Evolutionary conservation across 1,140 invertebrate species (phyloP).

Genomic region (Hydropsyche tenuis): DNA sequence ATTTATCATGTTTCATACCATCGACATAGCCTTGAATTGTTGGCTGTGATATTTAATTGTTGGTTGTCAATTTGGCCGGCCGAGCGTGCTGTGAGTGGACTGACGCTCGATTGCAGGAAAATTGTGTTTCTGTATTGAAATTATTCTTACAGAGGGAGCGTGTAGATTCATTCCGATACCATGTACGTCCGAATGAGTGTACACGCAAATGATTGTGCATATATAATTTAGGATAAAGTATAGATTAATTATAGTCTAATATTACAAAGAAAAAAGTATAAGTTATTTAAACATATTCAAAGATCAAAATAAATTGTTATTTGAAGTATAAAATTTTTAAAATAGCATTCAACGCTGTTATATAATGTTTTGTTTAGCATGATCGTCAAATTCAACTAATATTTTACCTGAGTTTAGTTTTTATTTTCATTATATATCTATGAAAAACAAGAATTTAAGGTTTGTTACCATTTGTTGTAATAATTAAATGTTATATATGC

Average conservation of each 20-base stretch:
- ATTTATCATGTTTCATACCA: slow-evolving; percentile 45
- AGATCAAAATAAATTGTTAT: not conserved
- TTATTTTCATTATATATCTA: slow-evolving; percentile 7
- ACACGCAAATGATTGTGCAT: not conserved
- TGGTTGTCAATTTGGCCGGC: slow-evolving; percentile 50
- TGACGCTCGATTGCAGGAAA: slow-evolving; percentile 44
- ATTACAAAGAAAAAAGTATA: slow-evolving; percentile 24
- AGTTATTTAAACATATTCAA: slow-evolving; percentile 2
- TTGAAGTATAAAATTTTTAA: slow-evolving; percentile 1
- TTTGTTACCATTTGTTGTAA: slow-evolving; percentile 44
- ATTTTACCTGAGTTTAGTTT: slow-evolving; percentile 11
- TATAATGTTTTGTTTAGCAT: slow-evolving; percentile 6
- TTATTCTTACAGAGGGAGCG: not conserved
- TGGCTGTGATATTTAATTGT: slow-evolving; percentile 50
- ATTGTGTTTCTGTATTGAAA: slow-evolving; percentile 40
- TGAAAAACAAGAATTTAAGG: slow-evolving; percentile 20
- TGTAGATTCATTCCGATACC: not conserved
- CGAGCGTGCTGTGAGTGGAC: slow-evolving; percentile 47
- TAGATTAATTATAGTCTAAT: slow-evolving; percentile 15
- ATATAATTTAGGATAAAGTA: not conserved
- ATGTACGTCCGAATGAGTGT: not conserved
- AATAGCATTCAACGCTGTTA: slow-evolving; percentile 20
- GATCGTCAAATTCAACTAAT: not conserved
- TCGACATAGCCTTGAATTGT: slow-evolving; percentile 49
- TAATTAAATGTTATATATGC: slow-evolving; percentile 45